A percentile compares a stretch with the other conserved stretches of the same genome.
Conservation (phyloP, 2,113 vertebrate species). For the Rana temporaria region DNA sequence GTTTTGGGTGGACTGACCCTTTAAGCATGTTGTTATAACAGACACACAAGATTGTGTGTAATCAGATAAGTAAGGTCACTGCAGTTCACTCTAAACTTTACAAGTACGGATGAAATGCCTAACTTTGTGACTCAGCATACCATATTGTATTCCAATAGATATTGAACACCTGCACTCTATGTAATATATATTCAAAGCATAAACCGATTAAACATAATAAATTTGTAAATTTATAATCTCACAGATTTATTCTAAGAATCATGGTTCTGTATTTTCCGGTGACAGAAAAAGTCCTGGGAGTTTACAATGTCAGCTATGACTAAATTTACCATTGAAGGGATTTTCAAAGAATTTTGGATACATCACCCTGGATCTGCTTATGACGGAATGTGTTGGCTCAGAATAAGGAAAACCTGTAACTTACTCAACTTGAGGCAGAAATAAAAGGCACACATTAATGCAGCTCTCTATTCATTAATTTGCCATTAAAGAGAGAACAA, state of each 20-base stretch:
- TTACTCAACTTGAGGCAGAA: background rate
- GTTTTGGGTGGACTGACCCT: no score
- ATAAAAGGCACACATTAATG: no score
- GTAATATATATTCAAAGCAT: background rate
- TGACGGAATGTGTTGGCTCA: background rate
- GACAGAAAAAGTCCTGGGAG: constrained; percentile 1
- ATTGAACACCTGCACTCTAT: background rate
- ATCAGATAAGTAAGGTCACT: no score
- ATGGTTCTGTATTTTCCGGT: background rate
- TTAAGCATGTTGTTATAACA: no score
- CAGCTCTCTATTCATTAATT: no score
- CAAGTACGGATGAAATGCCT: background rate
- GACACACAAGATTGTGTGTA: no score
- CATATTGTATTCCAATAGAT: background rate
- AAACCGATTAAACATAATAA: constrained; percentile 7
- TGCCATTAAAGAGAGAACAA: no score
- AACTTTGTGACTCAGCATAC: background rate
- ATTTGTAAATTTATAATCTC: background rate
- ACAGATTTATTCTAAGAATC: constrained; percentile 2
- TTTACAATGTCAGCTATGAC: background rate
- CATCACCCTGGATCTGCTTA: background rate
- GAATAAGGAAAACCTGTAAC: background rate
- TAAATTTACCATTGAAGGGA: background rate
- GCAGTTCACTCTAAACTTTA: background rate
- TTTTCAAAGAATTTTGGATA: background rate